Percentiles rank a stretch among this genome's conserved stretches.
These are phyloP conservation scores for Campaea margaritaria DNA, from an alignment of 2,888 invertebrate genomes.

Conservation along the genomic window DNA sequence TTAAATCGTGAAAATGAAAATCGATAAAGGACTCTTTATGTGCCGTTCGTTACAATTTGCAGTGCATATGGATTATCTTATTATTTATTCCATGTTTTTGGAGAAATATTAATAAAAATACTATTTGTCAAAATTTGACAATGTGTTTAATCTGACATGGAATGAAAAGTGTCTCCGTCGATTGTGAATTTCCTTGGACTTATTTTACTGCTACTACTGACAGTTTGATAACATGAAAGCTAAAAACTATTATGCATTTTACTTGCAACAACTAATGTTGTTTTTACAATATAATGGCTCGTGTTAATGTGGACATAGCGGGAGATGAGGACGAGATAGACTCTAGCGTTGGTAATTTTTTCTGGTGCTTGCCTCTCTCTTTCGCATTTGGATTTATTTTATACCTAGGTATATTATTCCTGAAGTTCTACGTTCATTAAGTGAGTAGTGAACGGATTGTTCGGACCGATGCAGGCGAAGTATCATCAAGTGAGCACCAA, in stretches of 20 bases:
- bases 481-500: constrained; percentile 23
- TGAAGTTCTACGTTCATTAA: constrained; percentile 18
- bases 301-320: constrained; percentile 17
- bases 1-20: constrained; percentile 28
- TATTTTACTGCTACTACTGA: neutral
- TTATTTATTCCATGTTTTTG: neutral
- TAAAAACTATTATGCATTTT: neutral
- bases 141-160: too few species aligned
- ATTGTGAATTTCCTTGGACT: too few species aligned
- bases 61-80: neutral
- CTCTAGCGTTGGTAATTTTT: constrained; percentile 17
- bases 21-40: constrained; percentile 23
- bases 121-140: neutral
- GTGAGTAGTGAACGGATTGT: neutral
- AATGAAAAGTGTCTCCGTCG: too few species aligned
- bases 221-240: neutral
- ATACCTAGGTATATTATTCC: constrained; percentile 16
- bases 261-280: neutral
- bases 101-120: neutral
- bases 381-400: constrained; percentile 29
- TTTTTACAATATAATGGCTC: constrained; percentile 15
- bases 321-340: constrained; percentile 25
- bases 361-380: constrained; percentile 22
- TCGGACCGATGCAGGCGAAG: constrained; percentile 20
- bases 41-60: constrained; percentile 9